Evolutionary conservation across 2,888 invertebrate genomes (phyloP).

Genomic region (Pardosa pseudoannulata): DNA sequence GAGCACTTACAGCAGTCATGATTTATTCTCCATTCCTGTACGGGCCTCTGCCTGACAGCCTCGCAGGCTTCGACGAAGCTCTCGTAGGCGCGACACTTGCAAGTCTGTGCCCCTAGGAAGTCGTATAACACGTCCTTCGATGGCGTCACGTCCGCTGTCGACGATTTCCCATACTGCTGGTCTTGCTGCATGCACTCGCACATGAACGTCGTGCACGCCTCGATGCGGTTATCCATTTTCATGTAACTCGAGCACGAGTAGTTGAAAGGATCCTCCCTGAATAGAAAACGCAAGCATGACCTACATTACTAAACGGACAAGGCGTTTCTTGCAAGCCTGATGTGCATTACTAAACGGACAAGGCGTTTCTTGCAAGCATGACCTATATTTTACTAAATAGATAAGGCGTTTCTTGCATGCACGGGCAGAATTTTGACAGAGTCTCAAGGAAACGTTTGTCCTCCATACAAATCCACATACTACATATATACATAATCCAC

Average conservation of each 20-base stretch:
- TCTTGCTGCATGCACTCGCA: conserved; percentile 84
- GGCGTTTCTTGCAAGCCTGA: too few species aligned
- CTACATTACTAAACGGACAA: too few species aligned
- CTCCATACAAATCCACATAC: too few species aligned
- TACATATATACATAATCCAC: too few species aligned
- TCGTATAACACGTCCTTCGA: conserved; percentile 73
- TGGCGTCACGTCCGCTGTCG: background rate
- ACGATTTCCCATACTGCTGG: too few species aligned
- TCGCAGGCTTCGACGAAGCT: conserved; percentile 86
- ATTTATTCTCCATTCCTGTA: conserved; percentile 79
- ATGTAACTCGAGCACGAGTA: conserved; percentile 27
- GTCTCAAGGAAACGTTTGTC: too few species aligned
- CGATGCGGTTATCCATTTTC: conserved; percentile 83
- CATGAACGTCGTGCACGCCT: conserved; percentile 85
- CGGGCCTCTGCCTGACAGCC: conserved; percentile 82
- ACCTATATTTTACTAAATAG: too few species aligned
- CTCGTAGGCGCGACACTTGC: conserved; percentile 85
- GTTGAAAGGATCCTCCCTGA: conserved; percentile 82
- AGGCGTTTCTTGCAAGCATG: too few species aligned
- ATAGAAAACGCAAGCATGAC: too few species aligned
- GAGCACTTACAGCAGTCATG: conserved; percentile 75
- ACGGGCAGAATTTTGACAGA: too few species aligned
- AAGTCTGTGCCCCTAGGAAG: conserved; percentile 78
- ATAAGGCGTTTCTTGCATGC: too few species aligned
- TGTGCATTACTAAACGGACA: too few species aligned